Conservation (phyloP, 2,888 invertebrate genomes). For the Lampropteryx suffumata region DNA sequence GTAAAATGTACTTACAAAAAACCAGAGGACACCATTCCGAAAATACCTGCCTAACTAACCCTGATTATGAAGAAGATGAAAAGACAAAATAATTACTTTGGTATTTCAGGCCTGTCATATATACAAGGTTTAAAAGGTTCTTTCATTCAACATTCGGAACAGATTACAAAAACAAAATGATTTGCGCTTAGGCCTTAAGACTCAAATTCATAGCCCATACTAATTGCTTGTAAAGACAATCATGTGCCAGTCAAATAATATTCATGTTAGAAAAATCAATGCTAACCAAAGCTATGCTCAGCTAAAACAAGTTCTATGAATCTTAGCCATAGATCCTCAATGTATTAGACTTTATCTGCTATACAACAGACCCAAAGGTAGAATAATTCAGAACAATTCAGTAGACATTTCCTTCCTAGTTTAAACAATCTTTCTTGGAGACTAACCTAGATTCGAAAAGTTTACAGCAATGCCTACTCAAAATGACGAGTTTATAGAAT, state of each 20-base stretch:
- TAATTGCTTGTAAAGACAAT: too few species aligned
- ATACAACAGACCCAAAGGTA: constrained; percentile 7
- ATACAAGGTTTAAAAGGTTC: background rate
- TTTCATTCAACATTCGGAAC: too few species aligned
- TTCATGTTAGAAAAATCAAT: too few species aligned
- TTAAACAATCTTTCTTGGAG: background rate
- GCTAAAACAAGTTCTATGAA: too few species aligned
- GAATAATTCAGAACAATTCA: background rate
- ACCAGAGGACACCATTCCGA: constrained; percentile 65
- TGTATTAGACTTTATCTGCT: background rate
- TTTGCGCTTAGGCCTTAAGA: too few species aligned
- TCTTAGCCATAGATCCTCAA: too few species aligned
- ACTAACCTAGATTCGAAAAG: background rate
- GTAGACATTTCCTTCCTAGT: constrained; percentile 3
- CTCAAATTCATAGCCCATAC: too few species aligned
- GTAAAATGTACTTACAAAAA: constrained; percentile 69
- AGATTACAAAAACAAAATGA: too few species aligned
- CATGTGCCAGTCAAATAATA: too few species aligned
- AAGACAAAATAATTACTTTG: background rate
- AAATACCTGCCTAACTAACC: constrained; percentile 53
- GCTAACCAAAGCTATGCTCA: too few species aligned
- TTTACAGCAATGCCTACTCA: background rate
- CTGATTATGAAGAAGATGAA: constrained; percentile 1
- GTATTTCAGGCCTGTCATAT: constrained; percentile 11
- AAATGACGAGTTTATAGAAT: background rate